Evolutionary conservation across 2,113 vertebrate species (phyloP).

Genomic region (Paralichthys olivaceus): DNA sequence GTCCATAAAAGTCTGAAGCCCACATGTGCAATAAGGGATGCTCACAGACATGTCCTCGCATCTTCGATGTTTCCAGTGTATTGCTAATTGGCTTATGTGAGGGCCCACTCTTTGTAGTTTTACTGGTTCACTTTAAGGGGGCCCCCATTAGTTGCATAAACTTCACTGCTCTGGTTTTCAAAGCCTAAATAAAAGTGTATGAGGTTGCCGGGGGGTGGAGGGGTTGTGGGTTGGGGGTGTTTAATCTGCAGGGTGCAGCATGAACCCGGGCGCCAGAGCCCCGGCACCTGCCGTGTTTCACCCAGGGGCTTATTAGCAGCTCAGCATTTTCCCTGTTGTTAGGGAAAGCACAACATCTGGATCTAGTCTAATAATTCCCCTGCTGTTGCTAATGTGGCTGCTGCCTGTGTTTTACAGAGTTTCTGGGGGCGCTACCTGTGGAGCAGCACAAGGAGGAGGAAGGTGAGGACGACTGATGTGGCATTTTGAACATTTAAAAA

Average conservation of each 20-base stretch:
- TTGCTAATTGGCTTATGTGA: slow-evolving; percentile 66
- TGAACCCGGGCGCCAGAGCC: slow-evolving; percentile 49
- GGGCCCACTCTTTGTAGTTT: slow-evolving; percentile 83
- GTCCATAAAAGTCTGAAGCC: slow-evolving; percentile 69
- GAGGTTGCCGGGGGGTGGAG: slow-evolving; percentile 4
- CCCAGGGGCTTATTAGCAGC: slow-evolving; percentile 62
- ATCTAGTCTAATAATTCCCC: slow-evolving; percentile 50
- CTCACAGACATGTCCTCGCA: slow-evolving; percentile 26
- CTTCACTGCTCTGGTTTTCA: slow-evolving; percentile 23
- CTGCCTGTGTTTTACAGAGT: slow-evolving; percentile 78
- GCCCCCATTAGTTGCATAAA: slow-evolving; percentile 56
- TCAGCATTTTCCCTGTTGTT: slow-evolving; percentile 71
- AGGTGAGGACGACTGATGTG: slow-evolving; percentile 67
- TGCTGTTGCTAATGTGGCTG: slow-evolving; percentile 67
- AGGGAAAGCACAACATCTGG: slow-evolving; percentile 72
- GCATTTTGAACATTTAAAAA: slow-evolving; percentile 7
- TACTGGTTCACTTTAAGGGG: slow-evolving; percentile 71
- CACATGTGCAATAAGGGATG: slow-evolving; percentile 41
- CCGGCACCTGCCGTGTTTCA: slow-evolving; percentile 68
- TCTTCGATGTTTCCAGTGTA: slow-evolving; percentile 61
- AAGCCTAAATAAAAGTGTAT: neutral
- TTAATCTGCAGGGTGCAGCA: slow-evolving; percentile 66
- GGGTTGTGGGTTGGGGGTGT: slow-evolving; percentile 8
- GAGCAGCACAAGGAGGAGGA: slow-evolving; percentile 71
- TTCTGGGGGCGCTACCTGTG: slow-evolving; percentile 81